Evolutionary conservation across 2,888 invertebrate genomes (phyloP), one percentile per base, ranked within the genome.

Genomic region (Lacanobia oleracea): DNA sequence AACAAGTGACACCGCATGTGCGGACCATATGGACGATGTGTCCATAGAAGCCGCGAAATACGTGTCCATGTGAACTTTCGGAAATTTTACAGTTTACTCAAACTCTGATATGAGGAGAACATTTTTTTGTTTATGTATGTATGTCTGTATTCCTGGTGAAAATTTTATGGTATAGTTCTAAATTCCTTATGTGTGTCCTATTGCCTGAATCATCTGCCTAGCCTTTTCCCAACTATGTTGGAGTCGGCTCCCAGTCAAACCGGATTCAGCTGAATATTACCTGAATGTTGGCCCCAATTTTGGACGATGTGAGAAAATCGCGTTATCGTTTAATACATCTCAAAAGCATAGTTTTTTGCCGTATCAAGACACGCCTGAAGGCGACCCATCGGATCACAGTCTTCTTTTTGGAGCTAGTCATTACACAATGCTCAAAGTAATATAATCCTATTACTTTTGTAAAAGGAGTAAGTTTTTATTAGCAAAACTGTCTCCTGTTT

Each of bases 91-190:
- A 67, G 71, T 71, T 53, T 51, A 65, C 43, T 9, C 21, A 21
- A 71, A 45, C 37, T 51, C 18, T 33, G 48, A 14, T 51, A 16
- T 50, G 50, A 37, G 18, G 33, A 51, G 43, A 54, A 61, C 1
- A 40, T n/a, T 67, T 72, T 73, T 67, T 33, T 75, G 60, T 75
- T 75, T n/a, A n/a, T n/a, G n/a, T 60, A 21, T 48, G 37, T 74
- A 33, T 56, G 56, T 16, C 21, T 48, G 51, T 40, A 48, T 4
- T 63, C 27, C n/a, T 40, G 8, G 51, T 43, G 57, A 48, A 51
- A 21, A 57, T 27, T 57, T 5, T 12, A 40, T 12, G 12, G 37
- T 40, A 12, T 56, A 14, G 27, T 53, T 45, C 33, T 75, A 27
- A 50, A 75, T 51, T 45, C 50, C 7, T 14, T 51, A 27, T 56